These are phyloP conservation scores for Lasiommata megera DNA, from an alignment of 2,888 invertebrate species.

Conservation along the genomic window DNA sequence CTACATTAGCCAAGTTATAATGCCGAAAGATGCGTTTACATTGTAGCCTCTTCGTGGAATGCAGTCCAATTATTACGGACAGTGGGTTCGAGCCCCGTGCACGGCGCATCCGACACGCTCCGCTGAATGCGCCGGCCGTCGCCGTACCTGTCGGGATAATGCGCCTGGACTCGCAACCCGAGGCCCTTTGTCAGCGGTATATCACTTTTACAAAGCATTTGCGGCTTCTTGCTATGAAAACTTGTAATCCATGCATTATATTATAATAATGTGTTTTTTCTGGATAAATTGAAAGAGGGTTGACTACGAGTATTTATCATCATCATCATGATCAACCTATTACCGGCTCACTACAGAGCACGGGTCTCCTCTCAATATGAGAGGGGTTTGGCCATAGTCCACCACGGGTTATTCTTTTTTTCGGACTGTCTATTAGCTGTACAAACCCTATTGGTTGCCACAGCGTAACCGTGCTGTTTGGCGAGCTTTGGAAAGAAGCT, in stretches of 20 bases:
- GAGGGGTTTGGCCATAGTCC: too few species aligned
- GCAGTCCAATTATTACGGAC: constrained; percentile 58
- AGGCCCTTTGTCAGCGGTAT: constrained; percentile 5
- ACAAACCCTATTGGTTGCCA: too few species aligned
- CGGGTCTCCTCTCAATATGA: too few species aligned
- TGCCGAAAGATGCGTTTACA: constrained; percentile 6
- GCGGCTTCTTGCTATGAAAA: background rate
- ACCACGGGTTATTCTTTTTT: too few species aligned
- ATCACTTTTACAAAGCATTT: constrained; percentile 5
- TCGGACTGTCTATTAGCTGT: too few species aligned
- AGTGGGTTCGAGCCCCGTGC: constrained; percentile 16
- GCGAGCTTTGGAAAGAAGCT: too few species aligned
- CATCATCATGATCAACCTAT: too few species aligned
- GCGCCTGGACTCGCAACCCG: background rate
- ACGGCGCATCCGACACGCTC: constrained; percentile 26
- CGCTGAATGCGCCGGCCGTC: constrained; percentile 8
- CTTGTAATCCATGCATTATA: background rate
- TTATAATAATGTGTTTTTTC: too few species aligned
- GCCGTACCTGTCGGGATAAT: constrained; percentile 19
- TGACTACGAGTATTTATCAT: too few species aligned
- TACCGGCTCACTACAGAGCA: too few species aligned
- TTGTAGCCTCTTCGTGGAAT: constrained; percentile 45
- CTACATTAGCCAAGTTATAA: background rate
- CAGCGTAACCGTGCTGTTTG: too few species aligned
- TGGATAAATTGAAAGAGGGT: too few species aligned